A percentile compares a stretch with the other conserved stretches of the same genome.
phyloP scores from a whole-genome alignment of 2,113 vertebrate species.

The Hippocampus mohnikei region DNA sequence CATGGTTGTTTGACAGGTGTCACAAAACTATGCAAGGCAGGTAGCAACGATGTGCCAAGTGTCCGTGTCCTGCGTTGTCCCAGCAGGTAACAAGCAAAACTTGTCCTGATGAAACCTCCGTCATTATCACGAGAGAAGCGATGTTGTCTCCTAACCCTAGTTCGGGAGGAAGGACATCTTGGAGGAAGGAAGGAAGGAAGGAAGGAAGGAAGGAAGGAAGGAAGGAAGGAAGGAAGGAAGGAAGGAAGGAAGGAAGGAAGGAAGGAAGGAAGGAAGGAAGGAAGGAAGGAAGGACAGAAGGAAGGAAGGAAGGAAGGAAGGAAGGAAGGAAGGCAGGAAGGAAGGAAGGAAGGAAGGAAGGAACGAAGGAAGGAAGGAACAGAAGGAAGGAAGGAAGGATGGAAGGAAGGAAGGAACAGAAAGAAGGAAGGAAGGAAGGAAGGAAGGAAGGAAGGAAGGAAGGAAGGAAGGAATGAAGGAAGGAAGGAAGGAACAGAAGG shows the following conservation, averaged over 20 bases:
- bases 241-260: not conserved
- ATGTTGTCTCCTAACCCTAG: no score
- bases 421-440: not conserved
- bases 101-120: no score
- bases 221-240: not conserved
- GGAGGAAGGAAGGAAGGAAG: not conserved
- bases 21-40: constrained; percentile 22
- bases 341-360: not conserved
- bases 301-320: not conserved
- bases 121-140: no score
- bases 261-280: not conserved
- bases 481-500: not conserved
- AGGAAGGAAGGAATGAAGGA: not conserved
- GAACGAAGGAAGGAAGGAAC: no score
- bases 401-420: not conserved
- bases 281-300: no score
- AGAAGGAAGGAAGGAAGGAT: not conserved
- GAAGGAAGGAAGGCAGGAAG: not conserved
- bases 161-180: no score
- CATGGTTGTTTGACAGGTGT: constrained; percentile 71
- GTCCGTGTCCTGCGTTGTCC: constrained; percentile 59
- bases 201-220: not conserved
- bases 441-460: not conserved
- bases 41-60: constrained; percentile 66
- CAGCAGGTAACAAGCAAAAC: no score